Evolutionary conservation across 2,888 invertebrate species (phyloP), one percentile per base, ranked within the genome.

Genomic region (Melipona beecheii): DNA sequence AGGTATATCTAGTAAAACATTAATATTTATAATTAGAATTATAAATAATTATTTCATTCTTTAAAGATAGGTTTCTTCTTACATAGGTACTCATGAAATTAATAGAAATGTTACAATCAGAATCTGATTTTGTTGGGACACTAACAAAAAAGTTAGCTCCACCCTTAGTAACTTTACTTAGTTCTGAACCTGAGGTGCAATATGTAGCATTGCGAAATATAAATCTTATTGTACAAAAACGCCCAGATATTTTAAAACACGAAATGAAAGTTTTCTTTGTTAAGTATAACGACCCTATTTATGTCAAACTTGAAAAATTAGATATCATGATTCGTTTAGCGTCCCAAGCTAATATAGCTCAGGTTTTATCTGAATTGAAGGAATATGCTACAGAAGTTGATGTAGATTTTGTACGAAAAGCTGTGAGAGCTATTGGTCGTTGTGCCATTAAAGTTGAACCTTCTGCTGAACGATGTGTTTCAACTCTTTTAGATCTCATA

Each of bases 231-330:
- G 99, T 99, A 24, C 99, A 99, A 95, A 99, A 99, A 95, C 96
- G 99, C 65, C 99, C 99, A 0, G 99, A 99, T 83, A 99, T 99
- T 90, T 95, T 99, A 68, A 99, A 99, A 94, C 99, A 99, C 92
- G 99, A 99, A 95, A 99, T 99, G 99, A 99, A 99, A 96, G 97
- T 97, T 75, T 99, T 99, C 95, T 99, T 99, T 94, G 99, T 99
- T 58, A 99, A 99, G 94, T 99, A 99, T 95, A 99, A 99, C 95
- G 99, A 99, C 95, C 99, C 99, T 0, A 99, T 99, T 94, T 99
- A 99, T 95, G 99, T 99, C 65, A 99, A 99, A 94, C 96, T 99
- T 84, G 99, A 99, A 94, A 99, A 99, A 94, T 94, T 99, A 91
- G 99, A 99, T 94, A 99, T 99, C 80, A 99, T 99, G 99, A 99